Percentiles rank a stretch among this genome's conserved stretches.
Evolutionary conservation across 2,797 vertebrate genomes (phyloP).

Genomic region (Rallus crepitans): DNA sequence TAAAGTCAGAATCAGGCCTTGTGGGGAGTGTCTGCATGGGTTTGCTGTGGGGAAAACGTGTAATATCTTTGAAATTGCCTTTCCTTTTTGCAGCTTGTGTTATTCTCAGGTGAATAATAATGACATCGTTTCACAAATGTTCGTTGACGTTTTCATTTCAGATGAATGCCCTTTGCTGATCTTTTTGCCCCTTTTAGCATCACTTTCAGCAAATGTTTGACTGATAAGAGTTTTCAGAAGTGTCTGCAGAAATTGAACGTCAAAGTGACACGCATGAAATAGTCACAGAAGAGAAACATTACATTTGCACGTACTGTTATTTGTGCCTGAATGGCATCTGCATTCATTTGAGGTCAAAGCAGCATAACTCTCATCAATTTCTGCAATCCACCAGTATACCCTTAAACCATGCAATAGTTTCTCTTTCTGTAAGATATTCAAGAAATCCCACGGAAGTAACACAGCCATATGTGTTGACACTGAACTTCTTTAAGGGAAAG

Average conservation of each 20-base stretch:
- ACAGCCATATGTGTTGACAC: neutral
- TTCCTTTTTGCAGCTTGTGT: neutral
- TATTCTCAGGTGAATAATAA: constrained; percentile 27
- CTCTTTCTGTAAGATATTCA: neutral
- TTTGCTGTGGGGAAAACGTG: neutral
- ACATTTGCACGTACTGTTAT: neutral
- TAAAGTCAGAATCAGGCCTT: constrained; percentile 6
- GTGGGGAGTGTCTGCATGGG: neutral
- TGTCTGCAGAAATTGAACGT: neutral
- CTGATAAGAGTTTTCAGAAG: constrained; percentile 2
- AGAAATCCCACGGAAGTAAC: neutral
- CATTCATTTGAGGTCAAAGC: constrained; percentile 3
- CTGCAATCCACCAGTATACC: neutral
- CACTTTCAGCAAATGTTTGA: constrained; percentile 20
- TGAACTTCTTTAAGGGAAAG: neutral
- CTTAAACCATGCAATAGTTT: neutral
- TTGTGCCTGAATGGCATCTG: constrained; percentile 1
- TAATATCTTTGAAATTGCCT: constrained; percentile 28
- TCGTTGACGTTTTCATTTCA: constrained; percentile 29
- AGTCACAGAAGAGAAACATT: neutral
- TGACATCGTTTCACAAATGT: neutral
- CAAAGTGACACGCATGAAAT: neutral
- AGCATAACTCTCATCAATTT: neutral
- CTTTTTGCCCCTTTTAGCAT: constrained; percentile 7
- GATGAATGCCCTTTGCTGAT: neutral